A percentile compares a stretch with the other conserved stretches of the same genome.
phyloP scores from a whole-genome alignment of 2,888 invertebrate species.

The Lasius platythorax region DNA sequence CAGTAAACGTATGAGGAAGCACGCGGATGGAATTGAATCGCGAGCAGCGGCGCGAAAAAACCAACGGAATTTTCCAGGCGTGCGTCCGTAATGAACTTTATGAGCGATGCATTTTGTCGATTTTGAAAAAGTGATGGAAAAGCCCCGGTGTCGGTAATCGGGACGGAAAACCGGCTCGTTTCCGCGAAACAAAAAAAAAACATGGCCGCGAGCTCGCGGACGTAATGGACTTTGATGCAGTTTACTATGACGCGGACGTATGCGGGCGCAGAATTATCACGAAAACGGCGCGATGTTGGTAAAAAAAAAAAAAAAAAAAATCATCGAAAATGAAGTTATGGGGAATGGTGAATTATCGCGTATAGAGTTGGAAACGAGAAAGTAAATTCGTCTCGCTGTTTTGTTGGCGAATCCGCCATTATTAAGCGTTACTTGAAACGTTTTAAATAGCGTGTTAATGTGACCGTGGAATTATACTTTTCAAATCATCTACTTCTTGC shows the following conservation, averaged over 20 bases:
- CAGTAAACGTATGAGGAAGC: not conserved
- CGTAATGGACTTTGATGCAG: constrained; percentile 53
- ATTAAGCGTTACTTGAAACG: constrained; percentile 22
- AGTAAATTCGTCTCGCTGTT: constrained; percentile 3
- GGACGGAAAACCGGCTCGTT: constrained; percentile 34
- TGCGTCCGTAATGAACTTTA: constrained; percentile 36
- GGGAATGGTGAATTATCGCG: constrained; percentile 5
- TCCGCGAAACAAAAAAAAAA: constrained; percentile 22
- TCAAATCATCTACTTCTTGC: not conserved
- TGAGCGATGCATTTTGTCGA: constrained; percentile 23
- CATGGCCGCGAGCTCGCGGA: constrained; percentile 23
- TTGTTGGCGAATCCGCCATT: not conserved
- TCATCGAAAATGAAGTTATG: constrained; percentile 27
- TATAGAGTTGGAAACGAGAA: not conserved
- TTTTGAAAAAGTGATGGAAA: constrained; percentile 39
- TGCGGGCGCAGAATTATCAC: constrained; percentile 41
- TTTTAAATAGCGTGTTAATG: constrained; percentile 5
- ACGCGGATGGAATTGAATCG: constrained; percentile 25
- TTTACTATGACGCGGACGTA: constrained; percentile 30
- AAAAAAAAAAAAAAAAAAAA: constrained; percentile 23
- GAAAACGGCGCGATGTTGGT: constrained; percentile 19
- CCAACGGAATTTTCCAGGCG: constrained; percentile 31
- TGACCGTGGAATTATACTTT: not conserved
- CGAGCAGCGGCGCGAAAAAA: constrained; percentile 10
- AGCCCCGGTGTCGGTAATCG: constrained; percentile 21